These are phyloP conservation scores for Drosophila mercatorum DNA, from an alignment of 2,888 invertebrate species.

Conservation along the genomic window DNA sequence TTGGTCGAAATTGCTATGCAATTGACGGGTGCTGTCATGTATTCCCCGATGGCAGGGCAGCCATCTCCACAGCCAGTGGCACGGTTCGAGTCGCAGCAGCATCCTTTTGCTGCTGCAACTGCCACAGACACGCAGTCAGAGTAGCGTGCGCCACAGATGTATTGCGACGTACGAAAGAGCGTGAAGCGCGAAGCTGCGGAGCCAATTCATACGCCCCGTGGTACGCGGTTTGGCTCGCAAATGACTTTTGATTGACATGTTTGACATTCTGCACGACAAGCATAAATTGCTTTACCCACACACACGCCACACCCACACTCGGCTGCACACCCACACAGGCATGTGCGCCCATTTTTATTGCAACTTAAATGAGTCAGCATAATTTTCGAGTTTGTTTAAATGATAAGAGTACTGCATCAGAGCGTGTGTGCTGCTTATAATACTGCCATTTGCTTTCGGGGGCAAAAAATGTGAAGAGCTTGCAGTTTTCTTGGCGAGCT, in stretches of 20 bases:
- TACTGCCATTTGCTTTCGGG: slow-evolving; percentile 28
- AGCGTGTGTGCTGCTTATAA: slow-evolving; percentile 30
- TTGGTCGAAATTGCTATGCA: slow-evolving; percentile 57
- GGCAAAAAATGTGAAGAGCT: slow-evolving; percentile 60
- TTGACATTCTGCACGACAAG: slow-evolving; percentile 77
- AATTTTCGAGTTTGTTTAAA: slow-evolving; percentile 61
- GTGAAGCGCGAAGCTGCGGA: slow-evolving; percentile 16
- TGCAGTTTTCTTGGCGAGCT: slow-evolving; percentile 36
- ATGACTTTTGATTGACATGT: slow-evolving; percentile 80
- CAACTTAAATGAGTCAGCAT: slow-evolving; percentile 75
- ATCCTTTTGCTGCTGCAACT: slow-evolving; percentile 9
- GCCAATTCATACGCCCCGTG: slow-evolving; percentile 57
- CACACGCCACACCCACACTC: slow-evolving; percentile 4
- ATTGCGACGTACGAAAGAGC: slow-evolving; percentile 18
- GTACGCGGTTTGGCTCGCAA: slow-evolving; percentile 56
- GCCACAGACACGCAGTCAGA: slow-evolving; percentile 11
- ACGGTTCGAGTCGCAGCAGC: slow-evolving; percentile 19
- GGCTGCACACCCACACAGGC: not conserved
- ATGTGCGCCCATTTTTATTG: slow-evolving; percentile 53
- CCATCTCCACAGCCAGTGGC: slow-evolving; percentile 12
- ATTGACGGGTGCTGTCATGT: slow-evolving; percentile 58
- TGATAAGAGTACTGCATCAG: slow-evolving; percentile 38
- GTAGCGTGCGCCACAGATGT: slow-evolving; percentile 7
- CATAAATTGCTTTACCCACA: slow-evolving; percentile 63
- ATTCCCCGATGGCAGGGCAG: slow-evolving; percentile 26